Evolutionary conservation across 2,888 invertebrate species (phyloP).

Genomic region (Anagyrus pseudococci): DNA sequence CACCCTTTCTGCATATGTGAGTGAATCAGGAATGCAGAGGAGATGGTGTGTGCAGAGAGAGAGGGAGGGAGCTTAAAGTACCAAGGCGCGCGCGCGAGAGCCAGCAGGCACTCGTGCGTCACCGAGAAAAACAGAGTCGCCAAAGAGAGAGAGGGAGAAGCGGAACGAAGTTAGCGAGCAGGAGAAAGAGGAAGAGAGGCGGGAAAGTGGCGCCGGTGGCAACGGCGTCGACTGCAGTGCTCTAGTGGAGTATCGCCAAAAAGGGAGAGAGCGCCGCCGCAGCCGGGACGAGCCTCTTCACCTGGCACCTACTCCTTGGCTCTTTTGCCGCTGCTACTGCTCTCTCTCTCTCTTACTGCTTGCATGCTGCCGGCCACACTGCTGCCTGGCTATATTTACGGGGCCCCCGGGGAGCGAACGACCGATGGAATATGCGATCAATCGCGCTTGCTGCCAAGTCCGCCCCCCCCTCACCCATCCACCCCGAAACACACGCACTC

Average conservation of each 20-base stretch:
- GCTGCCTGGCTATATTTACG: constrained; percentile 19
- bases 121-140: too few relatives aligned
- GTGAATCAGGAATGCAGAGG: too few relatives aligned
- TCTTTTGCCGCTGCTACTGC: too few relatives aligned
- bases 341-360: background rate
- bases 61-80: too few relatives aligned
- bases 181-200: too few relatives aligned
- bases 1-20: too few relatives aligned
- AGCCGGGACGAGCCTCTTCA: background rate
- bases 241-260: constrained; percentile 33
- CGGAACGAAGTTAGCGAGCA: too few relatives aligned
- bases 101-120: too few relatives aligned
- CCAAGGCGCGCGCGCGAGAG: too few relatives aligned
- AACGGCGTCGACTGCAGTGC: background rate
- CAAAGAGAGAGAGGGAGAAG: too few relatives aligned
- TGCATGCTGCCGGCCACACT: background rate
- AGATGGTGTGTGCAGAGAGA: too few relatives aligned
- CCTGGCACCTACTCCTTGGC: constrained; percentile 26
- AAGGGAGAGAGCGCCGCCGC: constrained; percentile 20
- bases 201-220: too few relatives aligned
- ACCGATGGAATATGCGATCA: constrained; percentile 39
- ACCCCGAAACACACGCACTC: background rate
- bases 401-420: constrained; percentile 28
- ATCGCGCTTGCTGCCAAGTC: constrained; percentile 10
- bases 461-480: background rate